Base-by-base conservation (phyloP, 2,113 vertebrate species). In the Xerus inauris region DNA sequence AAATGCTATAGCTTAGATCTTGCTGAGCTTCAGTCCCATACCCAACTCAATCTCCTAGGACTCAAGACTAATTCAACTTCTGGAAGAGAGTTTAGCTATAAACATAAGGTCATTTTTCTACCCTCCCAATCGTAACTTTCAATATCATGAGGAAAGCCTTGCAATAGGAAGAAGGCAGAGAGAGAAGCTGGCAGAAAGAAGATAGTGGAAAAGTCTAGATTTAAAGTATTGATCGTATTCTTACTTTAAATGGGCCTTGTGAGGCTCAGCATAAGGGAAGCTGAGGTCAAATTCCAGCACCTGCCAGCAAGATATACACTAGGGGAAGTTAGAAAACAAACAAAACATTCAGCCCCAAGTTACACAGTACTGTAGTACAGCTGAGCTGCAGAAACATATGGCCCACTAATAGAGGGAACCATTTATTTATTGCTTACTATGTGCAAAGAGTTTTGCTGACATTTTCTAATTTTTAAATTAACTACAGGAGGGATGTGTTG, bases 321-420 rank as follows among this genome's bases (percentile, higher is more conserved):
- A 69, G 67, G 59, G 79, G 10, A 92, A 89, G 89, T 67, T 30
- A 35, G 38, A 76, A 88, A 91, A 87, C 49, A 89, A 89, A 90
- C 24, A 65, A 65, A 82, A 90, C 6, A 57, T 62, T 45, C 59
- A 51, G 35, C 13, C 28, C 19, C 10, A 45, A 62, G 81, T 87
- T 49, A 69, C 42, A 64, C 4, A 65, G 40, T 5, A 32, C 6
- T 17, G 28, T 3, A 72, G 14, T 13, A 65, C 49, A 77, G 73
- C 4, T 22, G 54, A 28, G 40, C 24, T 71, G 88, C 59, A 89
- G 49, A 83, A 93, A 47, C 65, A 77, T 47, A 45, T 71, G 57
- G 51, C 59, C 16, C 20, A 19, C 51, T 57, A 72, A 54, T 59
- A 87, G 51, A n/a, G 17, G 38, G 22, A 87, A 28, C 3, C 13